Evolutionary conservation across 1,140 invertebrate species (phyloP).

Genomic region (Eurosta solidaginis): DNA sequence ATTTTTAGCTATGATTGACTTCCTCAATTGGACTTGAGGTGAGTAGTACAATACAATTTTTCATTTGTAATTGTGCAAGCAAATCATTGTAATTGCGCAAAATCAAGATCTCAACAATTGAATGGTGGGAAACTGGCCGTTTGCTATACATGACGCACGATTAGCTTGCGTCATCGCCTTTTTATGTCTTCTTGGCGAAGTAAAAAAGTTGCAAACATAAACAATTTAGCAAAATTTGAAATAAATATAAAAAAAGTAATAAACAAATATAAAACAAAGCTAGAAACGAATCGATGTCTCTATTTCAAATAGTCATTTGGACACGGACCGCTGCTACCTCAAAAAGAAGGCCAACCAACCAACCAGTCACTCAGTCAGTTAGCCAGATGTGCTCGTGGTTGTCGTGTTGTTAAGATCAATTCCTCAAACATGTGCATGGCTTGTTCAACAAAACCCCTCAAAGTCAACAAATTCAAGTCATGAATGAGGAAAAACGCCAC

Average conservation of each 20-base stretch:
- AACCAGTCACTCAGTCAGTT: neutral
- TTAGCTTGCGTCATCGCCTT: neutral
- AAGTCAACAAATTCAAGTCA: neutral
- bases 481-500: neutral
- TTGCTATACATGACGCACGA: slow-evolving; percentile 14
- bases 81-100: slow-evolving; percentile 11
- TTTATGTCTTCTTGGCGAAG: neutral
- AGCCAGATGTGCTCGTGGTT: neutral
- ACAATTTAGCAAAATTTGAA: neutral
- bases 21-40: neutral
- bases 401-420: slow-evolving; percentile 13
- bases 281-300: slow-evolving; percentile 16
- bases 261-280: neutral
- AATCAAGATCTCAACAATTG: slow-evolving; percentile 23
- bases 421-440: slow-evolving; percentile 2
- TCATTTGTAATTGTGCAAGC: neutral
- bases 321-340: neutral
- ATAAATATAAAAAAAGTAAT: neutral
- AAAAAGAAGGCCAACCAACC: neutral
- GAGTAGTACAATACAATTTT: neutral
- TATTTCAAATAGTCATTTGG: neutral
- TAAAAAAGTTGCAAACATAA: neutral
- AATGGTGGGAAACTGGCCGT: slow-evolving; percentile 13
- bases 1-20: slow-evolving; percentile 15
- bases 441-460: slow-evolving; percentile 13